Conservation (phyloP, 2,888 invertebrate species). For the Schrankia costaestrigalis region DNA sequence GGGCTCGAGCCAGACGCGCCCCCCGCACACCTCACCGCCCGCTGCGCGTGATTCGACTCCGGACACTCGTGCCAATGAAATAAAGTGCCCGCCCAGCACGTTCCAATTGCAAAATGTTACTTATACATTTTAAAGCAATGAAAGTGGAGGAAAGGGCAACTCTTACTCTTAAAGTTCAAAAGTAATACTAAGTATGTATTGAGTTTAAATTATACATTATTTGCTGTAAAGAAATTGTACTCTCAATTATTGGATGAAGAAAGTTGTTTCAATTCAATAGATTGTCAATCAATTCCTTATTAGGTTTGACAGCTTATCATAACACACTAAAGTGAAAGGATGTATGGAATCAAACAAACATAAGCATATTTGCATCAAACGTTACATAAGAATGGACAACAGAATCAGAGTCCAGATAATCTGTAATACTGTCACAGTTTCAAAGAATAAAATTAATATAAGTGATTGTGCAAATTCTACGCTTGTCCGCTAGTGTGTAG, state of each 20-base stretch:
- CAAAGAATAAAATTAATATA: slow-evolving; percentile 42
- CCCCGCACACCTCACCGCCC: slow-evolving; percentile 39
- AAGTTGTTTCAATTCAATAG: too few relatives aligned
- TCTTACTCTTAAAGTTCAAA: slow-evolving; percentile 38
- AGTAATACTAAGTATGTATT: slow-evolving; percentile 7
- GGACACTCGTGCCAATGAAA: slow-evolving; percentile 67
- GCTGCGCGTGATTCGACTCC: slow-evolving; percentile 66
- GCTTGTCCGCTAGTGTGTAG: slow-evolving; percentile 29
- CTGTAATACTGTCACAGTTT: slow-evolving; percentile 36
- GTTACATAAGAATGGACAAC: slow-evolving; percentile 33
- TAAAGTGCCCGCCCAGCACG: slow-evolving; percentile 74
- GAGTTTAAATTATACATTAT: too few relatives aligned
- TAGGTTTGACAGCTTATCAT: slow-evolving; percentile 10
- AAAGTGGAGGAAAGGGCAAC: slow-evolving; percentile 61
- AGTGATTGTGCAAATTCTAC: slow-evolving; percentile 37
- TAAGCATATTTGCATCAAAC: slow-evolving; percentile 28
- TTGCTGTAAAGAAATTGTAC: too few relatives aligned
- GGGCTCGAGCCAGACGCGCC: slow-evolving; percentile 54
- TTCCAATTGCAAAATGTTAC: slow-evolving; percentile 73
- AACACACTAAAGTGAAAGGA: slow-evolving; percentile 35
- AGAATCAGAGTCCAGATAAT: slow-evolving; percentile 26
- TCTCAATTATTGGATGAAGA: too few relatives aligned
- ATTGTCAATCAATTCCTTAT: too few relatives aligned
- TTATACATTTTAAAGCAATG: slow-evolving; percentile 54
- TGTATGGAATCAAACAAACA: slow-evolving; percentile 24